Conservation (phyloP, 2,113 vertebrate genomes). For the Gallinago jamesoni region DNA sequence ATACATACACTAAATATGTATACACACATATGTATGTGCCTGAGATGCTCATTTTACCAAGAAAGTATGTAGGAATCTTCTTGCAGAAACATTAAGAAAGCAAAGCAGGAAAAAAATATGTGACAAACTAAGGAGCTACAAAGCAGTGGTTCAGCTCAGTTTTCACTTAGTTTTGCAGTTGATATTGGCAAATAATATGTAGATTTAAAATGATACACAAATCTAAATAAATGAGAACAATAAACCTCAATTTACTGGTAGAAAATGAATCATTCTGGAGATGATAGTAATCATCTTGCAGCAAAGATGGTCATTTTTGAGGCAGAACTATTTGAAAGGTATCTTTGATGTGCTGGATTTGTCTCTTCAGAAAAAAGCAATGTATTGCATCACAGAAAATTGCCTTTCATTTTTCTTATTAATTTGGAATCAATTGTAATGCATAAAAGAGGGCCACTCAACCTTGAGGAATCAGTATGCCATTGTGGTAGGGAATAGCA, state of each 20-base stretch:
- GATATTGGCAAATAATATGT: background rate
- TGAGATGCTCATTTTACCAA: background rate
- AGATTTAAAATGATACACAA: background rate
- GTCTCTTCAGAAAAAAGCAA: background rate
- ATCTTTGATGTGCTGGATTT: background rate
- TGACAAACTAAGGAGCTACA: background rate
- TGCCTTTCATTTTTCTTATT: conserved; percentile 1
- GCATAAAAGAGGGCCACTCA: background rate
- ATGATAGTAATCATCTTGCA: background rate
- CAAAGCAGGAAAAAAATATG: background rate
- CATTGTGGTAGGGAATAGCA: background rate
- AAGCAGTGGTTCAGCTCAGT: background rate
- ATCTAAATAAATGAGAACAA: background rate
- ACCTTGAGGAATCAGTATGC: background rate
- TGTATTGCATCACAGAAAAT: conserved; percentile 3
- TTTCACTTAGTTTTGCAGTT: background rate
- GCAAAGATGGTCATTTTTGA: background rate
- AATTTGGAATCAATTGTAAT: background rate
- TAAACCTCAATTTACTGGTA: background rate
- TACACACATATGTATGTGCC: background rate
- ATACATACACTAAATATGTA: too few relatives aligned
- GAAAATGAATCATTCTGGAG: background rate
- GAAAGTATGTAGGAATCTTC: background rate
- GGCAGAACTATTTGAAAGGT: background rate
- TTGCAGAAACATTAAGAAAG: background rate